Evolutionary conservation across 1,140 invertebrate genomes (phyloP).

Genomic region (Stegodyphus mimosarum): DNA sequence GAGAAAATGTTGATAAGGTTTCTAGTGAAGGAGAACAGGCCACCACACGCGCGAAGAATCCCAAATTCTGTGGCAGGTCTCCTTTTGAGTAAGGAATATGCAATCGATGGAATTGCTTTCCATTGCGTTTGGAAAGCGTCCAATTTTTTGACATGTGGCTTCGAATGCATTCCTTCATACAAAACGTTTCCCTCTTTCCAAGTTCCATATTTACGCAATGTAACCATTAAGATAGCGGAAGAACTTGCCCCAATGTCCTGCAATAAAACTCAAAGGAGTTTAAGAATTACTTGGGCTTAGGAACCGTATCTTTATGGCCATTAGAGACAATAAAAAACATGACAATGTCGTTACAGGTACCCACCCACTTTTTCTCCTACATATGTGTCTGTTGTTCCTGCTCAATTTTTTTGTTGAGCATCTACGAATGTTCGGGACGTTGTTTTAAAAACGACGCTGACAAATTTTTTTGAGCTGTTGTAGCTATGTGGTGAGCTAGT

Average conservation of each 20-base stretch:
- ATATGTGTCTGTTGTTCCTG: slow-evolving; percentile 26
- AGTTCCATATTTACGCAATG: slow-evolving; percentile 55
- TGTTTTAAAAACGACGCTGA: slow-evolving; percentile 41
- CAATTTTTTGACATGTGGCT: slow-evolving; percentile 57
- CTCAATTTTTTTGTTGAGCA: not conserved
- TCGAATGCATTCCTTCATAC: slow-evolving; percentile 47
- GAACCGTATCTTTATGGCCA: slow-evolving; percentile 60
- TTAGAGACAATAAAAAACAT: slow-evolving; percentile 60
- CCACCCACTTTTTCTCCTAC: slow-evolving; percentile 34
- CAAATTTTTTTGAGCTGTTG: slow-evolving; percentile 25
- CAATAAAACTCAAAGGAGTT: slow-evolving; percentile 59
- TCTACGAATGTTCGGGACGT: not conserved
- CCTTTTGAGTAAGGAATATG: slow-evolving; percentile 52
- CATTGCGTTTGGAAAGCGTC: slow-evolving; percentile 39
- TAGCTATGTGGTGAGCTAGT: not conserved
- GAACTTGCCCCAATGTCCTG: slow-evolving; percentile 36
- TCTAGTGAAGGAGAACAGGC: slow-evolving; percentile 13
- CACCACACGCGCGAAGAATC: slow-evolving; percentile 23
- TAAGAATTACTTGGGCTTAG: slow-evolving; percentile 57
- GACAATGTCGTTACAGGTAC: slow-evolving; percentile 58
- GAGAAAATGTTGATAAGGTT: slow-evolving; percentile 51
- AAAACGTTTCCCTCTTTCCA: slow-evolving; percentile 33
- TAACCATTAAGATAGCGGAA: slow-evolving; percentile 57
- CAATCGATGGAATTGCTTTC: slow-evolving; percentile 49
- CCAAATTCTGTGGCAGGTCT: slow-evolving; percentile 40